Evolutionary conservation across 2,797 vertebrate genomes (phyloP).

Genomic region (Champsocephalus esox): DNA sequence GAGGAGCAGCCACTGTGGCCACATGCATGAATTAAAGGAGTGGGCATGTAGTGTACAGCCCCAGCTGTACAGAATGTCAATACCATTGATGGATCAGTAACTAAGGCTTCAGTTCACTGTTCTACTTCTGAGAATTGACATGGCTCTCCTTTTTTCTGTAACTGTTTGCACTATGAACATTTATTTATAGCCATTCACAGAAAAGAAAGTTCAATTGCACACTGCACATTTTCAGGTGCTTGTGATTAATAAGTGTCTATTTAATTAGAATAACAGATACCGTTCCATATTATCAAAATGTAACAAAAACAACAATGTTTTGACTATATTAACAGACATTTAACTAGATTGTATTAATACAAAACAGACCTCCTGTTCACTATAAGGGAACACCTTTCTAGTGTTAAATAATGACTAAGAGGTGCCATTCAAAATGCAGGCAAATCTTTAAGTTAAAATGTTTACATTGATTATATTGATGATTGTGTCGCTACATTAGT

Average conservation of each 20-base stretch:
- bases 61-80: constrained; percentile 29
- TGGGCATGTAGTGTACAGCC: neutral
- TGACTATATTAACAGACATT: too few species aligned
- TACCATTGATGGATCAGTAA: constrained; percentile 48
- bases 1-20: neutral
- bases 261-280: neutral
- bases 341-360: too few species aligned
- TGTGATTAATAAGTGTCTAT: neutral
- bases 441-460: too few species aligned
- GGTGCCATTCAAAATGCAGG: too few species aligned
- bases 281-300: too few species aligned
- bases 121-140: constrained; percentile 26
- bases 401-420: too few species aligned
- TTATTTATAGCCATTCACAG: neutral
- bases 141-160: neutral
- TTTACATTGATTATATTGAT: too few species aligned
- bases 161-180: neutral
- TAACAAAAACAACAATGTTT: too few species aligned
- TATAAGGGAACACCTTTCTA: too few species aligned
- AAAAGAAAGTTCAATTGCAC: neutral
- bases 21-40: neutral
- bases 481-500: too few species aligned
- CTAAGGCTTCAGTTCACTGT: constrained; percentile 30
- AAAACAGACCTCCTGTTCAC: too few species aligned
- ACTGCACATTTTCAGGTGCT: neutral